phyloP scores from a whole-genome alignment of 2,888 invertebrate genomes.

The Molorchus minor region DNA sequence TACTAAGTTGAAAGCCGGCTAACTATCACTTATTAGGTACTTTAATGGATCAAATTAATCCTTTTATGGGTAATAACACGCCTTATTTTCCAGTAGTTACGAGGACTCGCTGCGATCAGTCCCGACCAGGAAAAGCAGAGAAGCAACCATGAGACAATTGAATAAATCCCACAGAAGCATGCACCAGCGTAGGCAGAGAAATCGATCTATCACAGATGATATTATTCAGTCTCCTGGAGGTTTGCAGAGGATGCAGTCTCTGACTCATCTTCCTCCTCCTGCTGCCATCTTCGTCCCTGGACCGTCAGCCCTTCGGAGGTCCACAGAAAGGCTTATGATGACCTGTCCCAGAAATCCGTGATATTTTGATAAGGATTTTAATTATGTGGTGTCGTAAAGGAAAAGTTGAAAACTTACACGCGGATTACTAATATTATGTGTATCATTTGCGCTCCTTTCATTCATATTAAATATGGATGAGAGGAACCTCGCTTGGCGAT shows the following conservation, averaged over 20 bases:
- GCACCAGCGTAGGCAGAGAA: constrained; percentile 52
- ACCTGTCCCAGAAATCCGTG: constrained; percentile 21
- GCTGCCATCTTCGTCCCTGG: constrained; percentile 56
- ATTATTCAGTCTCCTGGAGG: constrained; percentile 43
- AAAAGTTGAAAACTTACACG: too few species aligned
- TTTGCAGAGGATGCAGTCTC: constrained; percentile 46
- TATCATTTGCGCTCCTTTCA: too few species aligned
- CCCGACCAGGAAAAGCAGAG: constrained; percentile 61
- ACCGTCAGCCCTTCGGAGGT: constrained; percentile 49
- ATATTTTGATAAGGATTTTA: too few species aligned
- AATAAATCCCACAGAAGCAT: constrained; percentile 30
- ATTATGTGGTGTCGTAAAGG: too few species aligned
- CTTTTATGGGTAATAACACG: too few species aligned
- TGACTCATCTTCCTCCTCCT: constrained; percentile 49
- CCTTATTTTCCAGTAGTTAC: constrained; percentile 73
- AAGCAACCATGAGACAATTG: constrained; percentile 34
- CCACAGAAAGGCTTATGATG: constrained; percentile 56
- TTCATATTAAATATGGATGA: too few species aligned
- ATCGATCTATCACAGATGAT: constrained; percentile 56
- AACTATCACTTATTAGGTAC: too few species aligned
- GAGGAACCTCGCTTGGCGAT: too few species aligned
- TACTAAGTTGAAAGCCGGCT: too few species aligned
- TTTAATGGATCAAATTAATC: too few species aligned
- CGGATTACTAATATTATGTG: too few species aligned
- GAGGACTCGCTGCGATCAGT: constrained; percentile 82